Evolutionary conservation across 2,113 vertebrate genomes (phyloP), one percentile per base, ranked within the genome.

Genomic region (Oostethus manadensis): DNA sequence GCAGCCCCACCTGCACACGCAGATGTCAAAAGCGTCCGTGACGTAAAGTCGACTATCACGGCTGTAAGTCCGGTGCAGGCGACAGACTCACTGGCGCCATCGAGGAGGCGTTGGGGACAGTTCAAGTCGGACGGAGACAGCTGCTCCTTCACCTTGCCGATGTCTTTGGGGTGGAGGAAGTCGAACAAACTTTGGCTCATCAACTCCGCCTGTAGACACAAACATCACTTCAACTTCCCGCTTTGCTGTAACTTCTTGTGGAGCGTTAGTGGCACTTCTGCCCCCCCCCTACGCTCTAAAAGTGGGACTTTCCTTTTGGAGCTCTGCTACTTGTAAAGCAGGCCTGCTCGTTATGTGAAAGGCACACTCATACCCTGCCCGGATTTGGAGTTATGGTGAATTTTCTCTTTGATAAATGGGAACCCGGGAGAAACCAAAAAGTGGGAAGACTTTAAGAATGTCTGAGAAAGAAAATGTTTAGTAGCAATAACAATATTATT

Each of bases 111-210:
- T 60, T 94, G 92, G 51, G 85, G 84, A 4, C 88, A 88, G 0
- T 78, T 74, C 38, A 87, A 3, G 15, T 93, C 93, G 0, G 91
- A 91, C 0, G 90, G 88, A 0, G 92, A 91, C 62, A 94, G 89
- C 49, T 94, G 93, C 48, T 94, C 93, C 71, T 94, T 94, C 40
- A 94, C 91, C 85, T 94, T 94, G 78, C 82, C 88, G 64, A 94
- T 92, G 77, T 94, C 93, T 88, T 93, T 94, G 45, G 86, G 92
- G 81, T 94, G 93, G 56, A 94, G 86, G 78, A 92, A 93, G 70
- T 94, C 91, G 33, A 94, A 94, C 51, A 94, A 78, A 76, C 92
- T 94, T 82, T 92, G 91, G 20, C 92, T 92, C 18, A 88, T 91
- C 79, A 94, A 84, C 76, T 90, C 92, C 50, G 88, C 40, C 93